phyloP scores from a whole-genome alignment of 2,113 vertebrate genomes.

The Hypomesus transpacificus region DNA sequence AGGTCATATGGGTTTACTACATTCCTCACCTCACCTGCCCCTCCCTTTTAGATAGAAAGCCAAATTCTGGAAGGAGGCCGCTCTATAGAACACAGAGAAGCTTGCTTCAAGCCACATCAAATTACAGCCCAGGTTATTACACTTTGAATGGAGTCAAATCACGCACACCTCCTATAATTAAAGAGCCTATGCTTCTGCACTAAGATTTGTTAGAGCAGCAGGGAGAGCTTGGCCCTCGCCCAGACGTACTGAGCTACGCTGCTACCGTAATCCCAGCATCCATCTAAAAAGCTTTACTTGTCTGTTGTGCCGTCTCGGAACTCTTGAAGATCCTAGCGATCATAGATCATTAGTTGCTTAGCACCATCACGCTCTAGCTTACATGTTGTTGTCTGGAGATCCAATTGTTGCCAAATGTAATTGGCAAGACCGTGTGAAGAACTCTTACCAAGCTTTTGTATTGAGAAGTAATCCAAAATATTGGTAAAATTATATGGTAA shows the following conservation, averaged over 20 bases:
- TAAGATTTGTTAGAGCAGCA: constrained; percentile 48
- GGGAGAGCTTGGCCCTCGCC: constrained; percentile 33
- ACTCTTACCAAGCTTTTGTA: no score
- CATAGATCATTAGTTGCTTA: not conserved
- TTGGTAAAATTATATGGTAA: no score
- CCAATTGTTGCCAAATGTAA: not conserved
- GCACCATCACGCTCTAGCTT: no score
- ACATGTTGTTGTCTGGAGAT: no score
- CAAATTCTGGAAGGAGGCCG: constrained; percentile 21
- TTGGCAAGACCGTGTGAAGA: not conserved
- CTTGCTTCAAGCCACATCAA: constrained; percentile 48
- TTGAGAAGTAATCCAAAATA: no score
- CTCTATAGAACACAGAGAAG: constrained; percentile 34
- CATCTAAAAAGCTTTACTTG: constrained; percentile 38
- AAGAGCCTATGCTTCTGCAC: constrained; percentile 50
- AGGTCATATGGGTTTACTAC: not conserved
- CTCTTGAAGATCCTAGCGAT: constrained; percentile 10
- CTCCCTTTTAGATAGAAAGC: constrained; percentile 7
- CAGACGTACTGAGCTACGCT: constrained; percentile 21
- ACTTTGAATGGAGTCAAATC: constrained; percentile 52
- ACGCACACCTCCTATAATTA: constrained; percentile 59
- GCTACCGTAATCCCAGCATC: constrained; percentile 46
- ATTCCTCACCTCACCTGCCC: not conserved
- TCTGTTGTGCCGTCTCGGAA: constrained; percentile 27
- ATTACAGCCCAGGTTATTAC: constrained; percentile 50